Percentiles rank a stretch among this genome's conserved stretches.
These are phyloP conservation scores for Pygoscelis adeliae DNA, from an alignment of 2,113 vertebrate genomes.

Conservation along the genomic window DNA sequence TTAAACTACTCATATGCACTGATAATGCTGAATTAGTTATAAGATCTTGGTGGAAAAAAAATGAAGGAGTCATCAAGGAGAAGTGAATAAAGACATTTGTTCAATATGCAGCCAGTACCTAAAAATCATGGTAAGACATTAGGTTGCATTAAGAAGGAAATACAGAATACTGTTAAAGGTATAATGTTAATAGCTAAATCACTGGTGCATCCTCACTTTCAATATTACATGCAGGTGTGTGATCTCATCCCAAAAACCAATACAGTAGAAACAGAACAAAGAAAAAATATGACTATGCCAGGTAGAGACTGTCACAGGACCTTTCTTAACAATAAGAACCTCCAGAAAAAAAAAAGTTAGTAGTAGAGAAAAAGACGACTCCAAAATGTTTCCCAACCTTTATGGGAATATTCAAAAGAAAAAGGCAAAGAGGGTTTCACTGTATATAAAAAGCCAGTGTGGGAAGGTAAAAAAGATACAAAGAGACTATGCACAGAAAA, in stretches of 20 bases:
- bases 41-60: neutral
- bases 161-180: neutral
- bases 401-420: neutral
- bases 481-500: neutral
- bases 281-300: neutral
- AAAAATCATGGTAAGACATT: neutral
- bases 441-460: neutral
- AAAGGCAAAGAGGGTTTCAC: neutral
- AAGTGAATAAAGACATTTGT: neutral
- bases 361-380: neutral
- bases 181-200: neutral
- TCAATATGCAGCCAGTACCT: neutral
- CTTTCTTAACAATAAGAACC: neutral
- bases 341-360: neutral
- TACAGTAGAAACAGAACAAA: neutral
- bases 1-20: neutral
- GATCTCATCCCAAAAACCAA: neutral
- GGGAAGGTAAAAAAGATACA: neutral
- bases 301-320: neutral
- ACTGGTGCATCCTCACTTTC: neutral
- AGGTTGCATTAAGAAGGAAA: neutral
- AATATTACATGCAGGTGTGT: neutral
- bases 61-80: neutral
- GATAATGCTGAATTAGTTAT: constrained; percentile 47
- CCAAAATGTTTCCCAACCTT: neutral